A percentile compares a stretch with the other conserved stretches of the same genome.
Conservation (phyloP, 2,113 vertebrate species). For the Zosterops lateralis region DNA sequence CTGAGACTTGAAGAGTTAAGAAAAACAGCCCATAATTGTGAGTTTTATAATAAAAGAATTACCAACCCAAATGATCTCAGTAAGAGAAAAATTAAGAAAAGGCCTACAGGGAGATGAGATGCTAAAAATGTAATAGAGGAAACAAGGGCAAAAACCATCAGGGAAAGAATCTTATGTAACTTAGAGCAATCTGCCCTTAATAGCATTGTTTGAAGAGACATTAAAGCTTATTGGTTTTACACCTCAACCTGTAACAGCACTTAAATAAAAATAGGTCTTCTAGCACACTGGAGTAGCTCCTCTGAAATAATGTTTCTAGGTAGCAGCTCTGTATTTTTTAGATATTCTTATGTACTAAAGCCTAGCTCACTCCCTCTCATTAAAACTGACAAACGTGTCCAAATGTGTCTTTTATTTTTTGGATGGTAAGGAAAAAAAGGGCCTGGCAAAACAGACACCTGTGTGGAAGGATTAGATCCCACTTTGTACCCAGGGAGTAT, state of each 20-base stretch:
- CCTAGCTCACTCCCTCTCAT: neutral
- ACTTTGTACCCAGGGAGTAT: neutral
- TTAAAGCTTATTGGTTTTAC: conserved; percentile 5
- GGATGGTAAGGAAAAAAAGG: neutral
- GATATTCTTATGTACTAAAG: neutral
- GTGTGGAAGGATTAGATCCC: neutral
- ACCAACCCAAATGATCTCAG: neutral
- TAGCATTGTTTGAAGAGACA: neutral
- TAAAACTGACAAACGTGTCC: neutral
- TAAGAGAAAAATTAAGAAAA: neutral
- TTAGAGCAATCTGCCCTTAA: neutral
- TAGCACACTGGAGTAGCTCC: neutral
- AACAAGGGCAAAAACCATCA: neutral
- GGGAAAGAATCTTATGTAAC: neutral
- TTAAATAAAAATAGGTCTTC: neutral
- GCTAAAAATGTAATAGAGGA: neutral
- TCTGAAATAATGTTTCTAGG: neutral
- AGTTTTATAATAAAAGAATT: neutral
- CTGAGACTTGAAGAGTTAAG: neutral
- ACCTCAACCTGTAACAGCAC: neutral
- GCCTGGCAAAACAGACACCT: neutral
- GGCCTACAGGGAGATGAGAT: neutral
- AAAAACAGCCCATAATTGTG: neutral
- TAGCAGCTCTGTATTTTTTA: neutral
- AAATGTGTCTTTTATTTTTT: neutral